Percentiles rank a stretch among this genome's conserved stretches.
phyloP scores from a whole-genome alignment of 2,888 invertebrate genomes.

The Adelphocoris suturalis region DNA sequence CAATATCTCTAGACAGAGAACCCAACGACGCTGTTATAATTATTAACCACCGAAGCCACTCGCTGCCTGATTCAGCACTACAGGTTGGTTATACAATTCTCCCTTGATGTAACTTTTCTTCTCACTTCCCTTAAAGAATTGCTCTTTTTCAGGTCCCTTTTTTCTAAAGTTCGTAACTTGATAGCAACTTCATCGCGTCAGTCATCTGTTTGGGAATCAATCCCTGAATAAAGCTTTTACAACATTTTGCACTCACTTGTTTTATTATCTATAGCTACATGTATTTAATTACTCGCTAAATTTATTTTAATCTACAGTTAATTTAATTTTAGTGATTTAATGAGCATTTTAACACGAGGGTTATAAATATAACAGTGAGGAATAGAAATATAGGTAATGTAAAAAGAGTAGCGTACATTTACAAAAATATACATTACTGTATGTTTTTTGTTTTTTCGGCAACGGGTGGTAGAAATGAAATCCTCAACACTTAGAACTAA shows the following conservation, averaged over 20 bases:
- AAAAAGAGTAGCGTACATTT: too few species aligned
- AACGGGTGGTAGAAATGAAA: too few species aligned
- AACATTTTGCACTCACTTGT: not conserved
- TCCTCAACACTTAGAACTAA: too few species aligned
- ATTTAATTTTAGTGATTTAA: too few species aligned
- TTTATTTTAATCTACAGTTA: too few species aligned
- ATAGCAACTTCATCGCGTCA: not conserved
- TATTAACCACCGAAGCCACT: constrained; percentile 72
- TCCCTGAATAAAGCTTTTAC: not conserved
- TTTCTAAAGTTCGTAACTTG: not conserved
- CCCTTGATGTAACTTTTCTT: not conserved
- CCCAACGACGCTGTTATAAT: constrained; percentile 72
- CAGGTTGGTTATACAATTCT: constrained; percentile 63
- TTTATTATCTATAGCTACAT: not conserved
- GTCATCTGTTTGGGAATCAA: not conserved
- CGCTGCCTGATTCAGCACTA: constrained; percentile 73
- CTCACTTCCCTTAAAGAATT: not conserved
- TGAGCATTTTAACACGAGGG: too few species aligned
- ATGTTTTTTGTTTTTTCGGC: too few species aligned
- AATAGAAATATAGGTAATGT: too few species aligned
- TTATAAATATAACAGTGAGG: too few species aligned
- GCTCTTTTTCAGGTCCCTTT: constrained; percentile 10
- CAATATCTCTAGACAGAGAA: constrained; percentile 68
- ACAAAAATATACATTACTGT: too few species aligned
- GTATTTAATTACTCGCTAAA: too few species aligned